Percentiles rank a stretch among this genome's conserved stretches.
These are phyloP conservation scores for Oceanodroma tethys DNA, from an alignment of 2,113 vertebrate species.

Conservation along the genomic window DNA sequence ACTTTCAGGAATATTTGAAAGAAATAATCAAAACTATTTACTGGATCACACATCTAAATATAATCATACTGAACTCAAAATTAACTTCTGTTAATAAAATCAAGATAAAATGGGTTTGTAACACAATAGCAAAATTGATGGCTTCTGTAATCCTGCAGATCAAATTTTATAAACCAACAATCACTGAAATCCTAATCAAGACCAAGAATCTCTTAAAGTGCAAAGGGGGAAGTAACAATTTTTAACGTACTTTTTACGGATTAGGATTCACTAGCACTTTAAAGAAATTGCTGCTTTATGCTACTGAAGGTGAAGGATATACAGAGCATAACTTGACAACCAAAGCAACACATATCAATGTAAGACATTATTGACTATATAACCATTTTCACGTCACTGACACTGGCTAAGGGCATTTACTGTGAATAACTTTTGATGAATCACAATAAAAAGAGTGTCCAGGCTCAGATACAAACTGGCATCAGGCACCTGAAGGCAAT, in stretches of 20 bases:
- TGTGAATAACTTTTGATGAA: not conserved
- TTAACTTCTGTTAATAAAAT: not conserved
- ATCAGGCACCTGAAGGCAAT: not conserved
- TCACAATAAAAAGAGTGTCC: not conserved
- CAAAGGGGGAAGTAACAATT: not conserved
- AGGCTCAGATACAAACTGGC: not conserved
- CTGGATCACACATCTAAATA: not conserved
- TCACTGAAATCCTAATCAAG: not conserved
- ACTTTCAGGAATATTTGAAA: slow-evolving; percentile 27
- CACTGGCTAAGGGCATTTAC: slow-evolving; percentile 20
- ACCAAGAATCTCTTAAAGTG: not conserved
- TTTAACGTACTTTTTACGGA: not conserved
- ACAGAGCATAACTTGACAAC: not conserved
- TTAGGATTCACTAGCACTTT: not conserved
- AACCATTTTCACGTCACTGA: slow-evolving; percentile 39
- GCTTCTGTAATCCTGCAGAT: not conserved
- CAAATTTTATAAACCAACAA: not conserved
- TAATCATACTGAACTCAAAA: not conserved
- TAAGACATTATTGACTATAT: not conserved
- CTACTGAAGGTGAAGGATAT: not conserved
- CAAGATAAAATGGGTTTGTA: not conserved
- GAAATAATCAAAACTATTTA: not conserved
- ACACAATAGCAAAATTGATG: not conserved
- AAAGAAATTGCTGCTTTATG: not conserved
- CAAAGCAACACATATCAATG: not conserved